Base-by-base conservation (phyloP, 2,888 invertebrate species). In the Conops quadrifasciatus region DNA sequence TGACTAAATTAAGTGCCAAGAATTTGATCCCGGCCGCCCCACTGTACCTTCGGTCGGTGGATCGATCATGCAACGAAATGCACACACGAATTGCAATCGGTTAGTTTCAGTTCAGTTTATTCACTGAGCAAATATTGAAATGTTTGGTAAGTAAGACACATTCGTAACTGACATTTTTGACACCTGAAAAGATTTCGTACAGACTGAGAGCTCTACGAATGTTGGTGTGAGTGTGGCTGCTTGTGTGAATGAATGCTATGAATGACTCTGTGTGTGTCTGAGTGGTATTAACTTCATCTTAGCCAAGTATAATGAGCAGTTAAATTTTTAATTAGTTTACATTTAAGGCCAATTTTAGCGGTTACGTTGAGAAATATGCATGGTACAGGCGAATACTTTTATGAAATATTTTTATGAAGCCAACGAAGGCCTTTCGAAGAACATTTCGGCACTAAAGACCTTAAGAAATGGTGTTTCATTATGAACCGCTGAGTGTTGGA, bases 311-410 rank as follows among this genome's bases (percentile, higher is more conserved):
- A 26, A 56, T 15, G 13, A 56, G 28, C 13, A 26, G 43, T 62
- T 21, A 11, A 62, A 62, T 21, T 62, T 62, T 62, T 62, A 62
- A 62, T 62, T 62, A 62, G 45, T 45, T 15, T 43, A 62, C 36
- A 62, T 62, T 62, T 62, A 43, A 62, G 24, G 56, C 28, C 56
- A 56, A 26, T 56, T 26, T 56, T 26, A 26, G 56, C 56, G 28
- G 28, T 56, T 56, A 56, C 19, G 4, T 26, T 56, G 15, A 56
- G 24, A 26, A 15, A 56, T 26, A 24, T 56, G 21, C 36, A 9
- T 36, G 36, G 36, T 9, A 36, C 9, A 36, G 36, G 9, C 36
- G 9, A 36, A 36, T 9, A 36, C 5, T 36, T 36, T 36, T 9
- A 36, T 7, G 36, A 36, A 36, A 36, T 36, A 36, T 36, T 36